Evolutionary conservation across 1,140 invertebrate genomes (phyloP).

Genomic region (Meloidogyne chitwoodi): DNA sequence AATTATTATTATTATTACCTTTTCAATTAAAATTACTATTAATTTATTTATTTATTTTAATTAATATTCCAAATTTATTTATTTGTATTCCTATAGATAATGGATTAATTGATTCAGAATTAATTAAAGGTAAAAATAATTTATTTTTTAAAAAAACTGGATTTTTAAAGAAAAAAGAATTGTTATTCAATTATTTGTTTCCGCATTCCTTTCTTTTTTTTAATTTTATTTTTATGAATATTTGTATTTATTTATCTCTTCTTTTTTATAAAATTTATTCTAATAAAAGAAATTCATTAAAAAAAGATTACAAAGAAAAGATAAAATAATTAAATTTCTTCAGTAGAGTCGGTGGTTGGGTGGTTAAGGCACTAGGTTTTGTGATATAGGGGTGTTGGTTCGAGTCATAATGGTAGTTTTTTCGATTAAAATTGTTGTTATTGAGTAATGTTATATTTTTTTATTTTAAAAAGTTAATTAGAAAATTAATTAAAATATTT

Average conservation of each 20-base stretch:
- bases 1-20: not conserved
- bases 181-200: not conserved
- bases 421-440: not conserved
- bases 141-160: not conserved
- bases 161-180: slow-evolving; percentile 34
- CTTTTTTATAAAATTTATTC: too few relatives aligned
- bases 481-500: not conserved
- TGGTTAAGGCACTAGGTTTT: not conserved
- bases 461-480: not conserved
- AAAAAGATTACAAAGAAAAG: not conserved
- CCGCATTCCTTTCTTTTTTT: not conserved
- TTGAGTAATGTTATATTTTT: not conserved
- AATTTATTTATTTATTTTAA: not conserved
- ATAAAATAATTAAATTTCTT: too few relatives aligned
- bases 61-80: not conserved
- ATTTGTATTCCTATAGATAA: slow-evolving; percentile 50
- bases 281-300: not conserved
- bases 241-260: not conserved
- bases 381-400: not conserved
- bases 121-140: slow-evolving; percentile 46
- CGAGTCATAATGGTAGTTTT: not conserved
- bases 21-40: not conserved
- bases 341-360: not conserved
- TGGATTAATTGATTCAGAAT: slow-evolving; percentile 56
- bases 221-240: not conserved